phyloP scores from a whole-genome alignment of 2,113 vertebrate species.

The Asarcornis scutulata region DNA sequence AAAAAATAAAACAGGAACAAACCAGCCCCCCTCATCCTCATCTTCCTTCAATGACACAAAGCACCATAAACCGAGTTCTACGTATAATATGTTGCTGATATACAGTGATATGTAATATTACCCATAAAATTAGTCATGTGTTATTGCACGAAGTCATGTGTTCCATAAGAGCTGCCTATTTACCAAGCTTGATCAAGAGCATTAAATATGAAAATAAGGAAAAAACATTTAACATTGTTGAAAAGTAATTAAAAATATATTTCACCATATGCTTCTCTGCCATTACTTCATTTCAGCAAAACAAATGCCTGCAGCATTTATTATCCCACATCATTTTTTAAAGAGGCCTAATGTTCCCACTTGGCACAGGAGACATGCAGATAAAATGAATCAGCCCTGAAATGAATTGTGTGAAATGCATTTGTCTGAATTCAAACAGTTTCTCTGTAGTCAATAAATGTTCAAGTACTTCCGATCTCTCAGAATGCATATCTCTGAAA shows the following conservation, averaged over 20 bases:
- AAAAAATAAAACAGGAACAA: background rate
- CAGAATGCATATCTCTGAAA: slow-evolving; percentile 10
- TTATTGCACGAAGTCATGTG: slow-evolving; percentile 68
- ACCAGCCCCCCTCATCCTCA: background rate
- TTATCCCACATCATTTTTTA: slow-evolving; percentile 77
- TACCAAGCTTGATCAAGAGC: slow-evolving; percentile 72
- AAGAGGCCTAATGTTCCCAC: slow-evolving; percentile 75
- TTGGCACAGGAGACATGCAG: slow-evolving; percentile 61
- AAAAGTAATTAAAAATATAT: slow-evolving; percentile 86
- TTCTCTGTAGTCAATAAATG: slow-evolving; percentile 46
- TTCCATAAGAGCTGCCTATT: slow-evolving; percentile 65
- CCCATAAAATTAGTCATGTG: slow-evolving; percentile 76
- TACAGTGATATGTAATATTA: slow-evolving; percentile 49
- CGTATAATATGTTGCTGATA: slow-evolving; percentile 46
- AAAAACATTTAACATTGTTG: slow-evolving; percentile 78
- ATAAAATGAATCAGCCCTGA: slow-evolving; percentile 74
- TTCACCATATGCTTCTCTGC: slow-evolving; percentile 78
- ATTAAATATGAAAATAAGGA: slow-evolving; percentile 80
- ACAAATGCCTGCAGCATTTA: slow-evolving; percentile 78
- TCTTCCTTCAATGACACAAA: slow-evolving; percentile 42
- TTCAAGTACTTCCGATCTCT: background rate
- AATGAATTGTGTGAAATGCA: slow-evolving; percentile 65
- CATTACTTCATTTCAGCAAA: slow-evolving; percentile 74
- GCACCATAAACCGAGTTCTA: slow-evolving; percentile 63
- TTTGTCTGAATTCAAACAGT: slow-evolving; percentile 65